Base-by-base conservation (phyloP, 1,140 invertebrate species). In the Hycleus phaleratus region DNA sequence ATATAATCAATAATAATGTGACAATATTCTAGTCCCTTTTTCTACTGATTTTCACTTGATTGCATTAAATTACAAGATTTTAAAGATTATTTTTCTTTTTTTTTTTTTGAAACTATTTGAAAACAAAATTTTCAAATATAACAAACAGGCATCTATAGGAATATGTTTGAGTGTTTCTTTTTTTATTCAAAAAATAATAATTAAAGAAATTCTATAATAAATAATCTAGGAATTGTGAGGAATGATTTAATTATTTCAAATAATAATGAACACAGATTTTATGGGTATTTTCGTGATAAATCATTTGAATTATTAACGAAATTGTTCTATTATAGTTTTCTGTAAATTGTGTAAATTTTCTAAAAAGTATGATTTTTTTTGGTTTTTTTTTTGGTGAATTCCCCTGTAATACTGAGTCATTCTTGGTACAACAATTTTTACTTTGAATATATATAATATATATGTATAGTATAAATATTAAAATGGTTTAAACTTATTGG, bases 1-100 rank as follows among this genome's bases (percentile, higher is more conserved):
- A 61, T 69, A 61, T 62, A 62, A 65, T 68, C 58, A 68, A 65
- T 66, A 67, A 66, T 69, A 69, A 69, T 68, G 61, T 69, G 64
- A 68, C 64, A 61, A 67, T 66, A 38, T 62, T 56, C 59, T 62
- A 63, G 53, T 56, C 56, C 60, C 56, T 59, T 52, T 53, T 45
- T 54, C 65, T 69, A 66, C 64, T 61, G 60, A 66, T 66, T 42
- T 42, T 55, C 52, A 48, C 53, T 62, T 67, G 65, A 67, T 67
- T 67, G 65, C 59, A 67, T 65, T 58, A 56, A 57, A 60, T 61
- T 58, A 63, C 58, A 56, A 32, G 7, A 7, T 60, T 45, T 43
- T 55, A 55, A 55, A 50, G 51, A 46, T 48, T 59, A 43, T 51
- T 53, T 55, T 55, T 39, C 51, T 51, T 59, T 49, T 51, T 52